Percentiles rank a stretch among this genome's conserved stretches.
Conservation (phyloP, 1,140 invertebrate species). For the Drosophila guanche region DNA sequence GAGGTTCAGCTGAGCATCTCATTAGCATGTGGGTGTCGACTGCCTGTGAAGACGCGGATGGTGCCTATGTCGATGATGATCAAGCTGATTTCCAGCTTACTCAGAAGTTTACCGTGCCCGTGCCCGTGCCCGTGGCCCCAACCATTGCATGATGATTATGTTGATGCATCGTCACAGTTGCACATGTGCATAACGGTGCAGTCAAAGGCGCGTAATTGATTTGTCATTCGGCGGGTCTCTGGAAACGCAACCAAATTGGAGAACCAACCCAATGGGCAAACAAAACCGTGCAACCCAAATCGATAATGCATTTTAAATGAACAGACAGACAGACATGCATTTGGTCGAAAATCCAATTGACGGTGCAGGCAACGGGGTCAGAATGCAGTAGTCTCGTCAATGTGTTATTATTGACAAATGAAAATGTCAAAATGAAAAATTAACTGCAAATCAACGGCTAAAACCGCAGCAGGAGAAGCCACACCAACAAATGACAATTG, state of each 20-base stretch:
- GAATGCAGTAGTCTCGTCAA: constrained; percentile 55
- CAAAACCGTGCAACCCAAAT: constrained; percentile 30
- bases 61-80: constrained; percentile 44
- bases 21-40: constrained; percentile 63
- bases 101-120: constrained; percentile 38
- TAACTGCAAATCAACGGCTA: constrained; percentile 72
- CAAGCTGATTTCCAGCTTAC: constrained; percentile 30
- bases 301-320: constrained; percentile 59
- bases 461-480: constrained; percentile 21
- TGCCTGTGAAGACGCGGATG: constrained; percentile 1
- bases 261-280: neutral
- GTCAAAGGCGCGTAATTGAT: constrained; percentile 57
- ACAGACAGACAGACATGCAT: constrained; percentile 35
- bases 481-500: constrained; percentile 65
- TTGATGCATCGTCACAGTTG: constrained; percentile 36
- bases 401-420: constrained; percentile 81
- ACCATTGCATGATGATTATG: constrained; percentile 7
- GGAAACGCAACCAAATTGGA: neutral
- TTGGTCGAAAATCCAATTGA: constrained; percentile 56
- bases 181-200: constrained; percentile 56
- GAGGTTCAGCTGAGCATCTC: constrained; percentile 38
- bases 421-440: constrained; percentile 83
- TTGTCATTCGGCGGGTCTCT: constrained; percentile 33
- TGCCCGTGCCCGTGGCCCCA: too few relatives aligned
- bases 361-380: constrained; percentile 5